Conservation (phyloP, 2,113 vertebrate genomes). For the Scomber scombrus region DNA sequence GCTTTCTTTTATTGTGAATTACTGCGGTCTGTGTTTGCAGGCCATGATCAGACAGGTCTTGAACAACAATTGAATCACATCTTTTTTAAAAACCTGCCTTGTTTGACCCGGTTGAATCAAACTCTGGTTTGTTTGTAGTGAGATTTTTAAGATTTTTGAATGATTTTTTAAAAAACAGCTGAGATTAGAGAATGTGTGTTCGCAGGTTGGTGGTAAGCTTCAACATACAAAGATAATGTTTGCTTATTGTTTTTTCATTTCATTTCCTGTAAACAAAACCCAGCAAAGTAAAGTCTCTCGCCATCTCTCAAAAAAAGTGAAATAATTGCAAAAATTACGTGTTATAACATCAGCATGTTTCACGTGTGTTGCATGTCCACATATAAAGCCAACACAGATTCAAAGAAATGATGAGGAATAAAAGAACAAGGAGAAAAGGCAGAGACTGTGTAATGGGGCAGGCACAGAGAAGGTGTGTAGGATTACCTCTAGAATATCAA, state of each 20-base stretch:
- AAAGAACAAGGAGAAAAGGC: constrained; percentile 37
- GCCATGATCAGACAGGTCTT: too few relatives aligned
- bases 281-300: not conserved
- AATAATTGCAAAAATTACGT: not conserved
- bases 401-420: constrained; percentile 19
- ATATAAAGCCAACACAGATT: not conserved
- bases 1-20: too few relatives aligned
- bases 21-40: too few relatives aligned
- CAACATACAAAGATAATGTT: not conserved
- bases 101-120: too few relatives aligned
- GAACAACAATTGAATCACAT: too few relatives aligned
- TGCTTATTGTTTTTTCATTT: not conserved
- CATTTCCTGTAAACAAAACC: not conserved
- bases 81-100: too few relatives aligned
- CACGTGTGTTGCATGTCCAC: not conserved
- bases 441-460: constrained; percentile 20
- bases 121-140: too few relatives aligned
- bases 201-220: too few relatives aligned
- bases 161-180: not conserved
- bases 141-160: not conserved
- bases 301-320: not conserved
- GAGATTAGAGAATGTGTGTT: not conserved
- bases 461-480: constrained; percentile 51
- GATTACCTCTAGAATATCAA: constrained; percentile 78
- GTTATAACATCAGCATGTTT: not conserved